These are phyloP conservation scores for Burhinus oedicnemus DNA, from an alignment of 2,113 vertebrate species.

Conservation along the genomic window DNA sequence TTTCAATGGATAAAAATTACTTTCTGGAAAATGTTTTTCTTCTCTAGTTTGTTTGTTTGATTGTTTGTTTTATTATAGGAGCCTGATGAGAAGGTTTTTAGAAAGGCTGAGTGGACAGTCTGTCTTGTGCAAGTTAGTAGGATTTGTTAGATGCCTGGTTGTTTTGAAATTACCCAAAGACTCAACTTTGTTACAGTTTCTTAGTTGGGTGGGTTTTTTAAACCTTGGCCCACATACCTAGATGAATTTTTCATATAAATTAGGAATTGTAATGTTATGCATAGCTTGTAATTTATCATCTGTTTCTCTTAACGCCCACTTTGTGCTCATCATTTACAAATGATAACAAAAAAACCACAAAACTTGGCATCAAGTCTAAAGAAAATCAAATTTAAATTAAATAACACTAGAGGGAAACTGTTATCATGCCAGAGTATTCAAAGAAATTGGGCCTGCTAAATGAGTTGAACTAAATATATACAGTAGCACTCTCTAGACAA, in stretches of 20 bases:
- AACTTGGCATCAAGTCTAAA: background rate
- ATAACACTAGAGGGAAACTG: background rate
- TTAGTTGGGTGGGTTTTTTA: background rate
- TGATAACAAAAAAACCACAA: background rate
- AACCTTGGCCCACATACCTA: background rate
- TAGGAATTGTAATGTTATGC: background rate
- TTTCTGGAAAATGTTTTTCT: background rate
- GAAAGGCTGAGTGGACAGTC: background rate
- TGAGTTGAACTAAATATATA: background rate
- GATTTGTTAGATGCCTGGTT: background rate
- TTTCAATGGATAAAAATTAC: background rate
- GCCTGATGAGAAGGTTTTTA: background rate
- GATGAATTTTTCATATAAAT: background rate
- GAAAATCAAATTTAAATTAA: background rate
- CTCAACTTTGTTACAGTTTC: background rate
- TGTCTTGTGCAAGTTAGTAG: background rate
- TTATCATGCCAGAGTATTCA: background rate
- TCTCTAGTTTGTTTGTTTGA: background rate
- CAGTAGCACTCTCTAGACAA: background rate
- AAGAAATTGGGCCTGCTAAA: background rate
- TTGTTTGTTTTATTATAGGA: background rate
- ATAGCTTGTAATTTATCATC: background rate
- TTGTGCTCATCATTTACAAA: background rate
- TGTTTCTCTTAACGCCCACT: background rate
- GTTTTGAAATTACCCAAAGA: background rate